Evolutionary conservation across 2,797 vertebrate species (phyloP), one percentile per base, ranked within the genome.

Genomic region (Lycodopsis pacificus): DNA sequence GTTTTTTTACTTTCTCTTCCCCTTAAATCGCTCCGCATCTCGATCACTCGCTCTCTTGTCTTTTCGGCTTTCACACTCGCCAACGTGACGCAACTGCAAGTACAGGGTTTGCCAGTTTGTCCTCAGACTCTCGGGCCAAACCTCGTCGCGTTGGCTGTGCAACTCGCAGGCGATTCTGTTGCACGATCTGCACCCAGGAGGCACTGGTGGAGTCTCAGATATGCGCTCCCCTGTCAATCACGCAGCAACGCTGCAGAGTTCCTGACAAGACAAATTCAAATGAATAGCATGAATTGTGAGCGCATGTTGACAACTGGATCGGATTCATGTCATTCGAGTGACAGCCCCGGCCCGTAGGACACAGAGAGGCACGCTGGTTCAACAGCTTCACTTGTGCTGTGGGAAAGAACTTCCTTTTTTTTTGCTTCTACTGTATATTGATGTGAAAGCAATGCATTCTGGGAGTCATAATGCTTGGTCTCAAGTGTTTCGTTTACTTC

Each of bases 31-130:
- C 68, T 44, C 81, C 73, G 61, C 69, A 66, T 87, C 72, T 73
- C 65, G 75, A 83, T 88, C 56, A 14, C 72, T 67, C 62, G 19
- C 62, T 79, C 46, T 71, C 79, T 77, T 90, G 89, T 91, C 91
- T 85, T 66, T 83, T 84, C 73, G 4, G 61, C 66, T 90, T 90
- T 92, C 86, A 88, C 85, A 91, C 79, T 80, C 65, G 0, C 71
- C 64, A 56, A 25, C 32, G 6, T 81, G 87, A 89, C 56, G 51
- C 63, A 73, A 83, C 84, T 80, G 30, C 84, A 86, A 71, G 57
- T 46, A 20, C 71, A 27, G 1, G 30, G 51, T 56, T 38, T 82
- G 72, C 77, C 73, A 72, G 72, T 85, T 63, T 73, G 53, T 63
- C 67, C 86, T 70, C 80, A 58, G 61, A 73, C 70, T 77, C 36